Evolutionary conservation across 2,888 invertebrate species (phyloP).

Genomic region (Rhopalosiphum nymphaeae): DNA sequence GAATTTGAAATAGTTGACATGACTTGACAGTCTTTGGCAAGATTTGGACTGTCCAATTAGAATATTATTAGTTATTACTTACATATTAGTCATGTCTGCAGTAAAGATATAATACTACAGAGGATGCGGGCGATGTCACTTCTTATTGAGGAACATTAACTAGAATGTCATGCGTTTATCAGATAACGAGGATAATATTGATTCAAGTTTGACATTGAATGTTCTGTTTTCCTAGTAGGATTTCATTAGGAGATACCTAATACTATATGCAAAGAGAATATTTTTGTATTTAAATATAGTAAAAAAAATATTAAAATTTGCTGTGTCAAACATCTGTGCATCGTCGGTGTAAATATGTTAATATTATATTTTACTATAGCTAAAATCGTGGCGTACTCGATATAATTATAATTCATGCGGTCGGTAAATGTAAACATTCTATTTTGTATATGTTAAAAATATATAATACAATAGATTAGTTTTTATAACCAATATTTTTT

Average conservation of each 20-base stretch:
- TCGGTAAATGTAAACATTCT: background rate
- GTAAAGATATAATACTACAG: background rate
- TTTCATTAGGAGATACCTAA: background rate
- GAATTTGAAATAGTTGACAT: background rate
- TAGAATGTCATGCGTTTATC: background rate
- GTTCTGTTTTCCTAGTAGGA: background rate
- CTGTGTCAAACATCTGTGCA: background rate
- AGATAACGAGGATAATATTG: background rate
- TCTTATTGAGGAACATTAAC: background rate
- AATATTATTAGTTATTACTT: background rate
- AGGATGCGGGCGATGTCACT: background rate
- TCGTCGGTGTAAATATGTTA: background rate
- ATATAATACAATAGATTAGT: background rate
- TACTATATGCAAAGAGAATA: background rate
- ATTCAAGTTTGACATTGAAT: background rate
- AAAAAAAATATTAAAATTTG: background rate
- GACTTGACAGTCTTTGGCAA: background rate
- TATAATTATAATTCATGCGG: background rate
- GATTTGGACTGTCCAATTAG: background rate
- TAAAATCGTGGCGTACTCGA: background rate
- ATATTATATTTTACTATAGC: background rate
- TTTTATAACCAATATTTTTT: background rate
- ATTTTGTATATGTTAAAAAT: background rate
- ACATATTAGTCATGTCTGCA: background rate
- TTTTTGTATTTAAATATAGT: background rate